Evolutionary conservation across 2,888 invertebrate species (phyloP), one percentile per base, ranked within the genome.

Genomic region (Epistrophe grossulariae): DNA sequence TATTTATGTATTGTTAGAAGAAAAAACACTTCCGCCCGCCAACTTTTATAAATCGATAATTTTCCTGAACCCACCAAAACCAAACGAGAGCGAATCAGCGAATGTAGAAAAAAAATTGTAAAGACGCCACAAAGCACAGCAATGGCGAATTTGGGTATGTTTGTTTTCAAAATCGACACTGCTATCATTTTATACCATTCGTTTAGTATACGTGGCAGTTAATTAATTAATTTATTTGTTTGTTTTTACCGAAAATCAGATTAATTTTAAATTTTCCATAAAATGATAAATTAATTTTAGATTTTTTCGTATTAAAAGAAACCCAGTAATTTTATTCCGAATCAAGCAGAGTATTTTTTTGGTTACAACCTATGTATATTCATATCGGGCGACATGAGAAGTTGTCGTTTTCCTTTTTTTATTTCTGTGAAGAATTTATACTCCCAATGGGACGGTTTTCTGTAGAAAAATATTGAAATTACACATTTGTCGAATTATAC

Each of bases 11-110:
- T 83, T 76, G 64, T 50, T 62, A 62, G 71, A 76, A 81, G 70
- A 62, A 79, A 55, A 80, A 76, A 79, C 76, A 79, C 78, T 73
- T 80, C 87, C 68, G 84, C 87, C 88, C 88, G 87, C 87, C 80
- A 83, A 85, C 80, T 84, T 79, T 72, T 70, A 55, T 52, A 62
- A 88, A 89, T 88, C 88, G 73, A 88, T 88, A 84, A 87, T 66
- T 88, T 82, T 55, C 45, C 59, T 66, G 52, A 84, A 73, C 79
- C 79, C 70, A 76, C 79, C 38, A 55, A 70, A 55, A 55, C 52
- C 35, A 50, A 82, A 66, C 71, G 60, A 59, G 66, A 83, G 62
- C 64, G 66, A 66, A 66, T 24, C 31, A 48, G 13, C 48, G 76
- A 80, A 64, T 81, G 64, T 62, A 73, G 50, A 76, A 79, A 82